A percentile compares a stretch with the other conserved stretches of the same genome.
These are phyloP conservation scores for Xiphophorus birchmanni DNA, from an alignment of 2,797 vertebrate genomes.

Conservation along the genomic window DNA sequence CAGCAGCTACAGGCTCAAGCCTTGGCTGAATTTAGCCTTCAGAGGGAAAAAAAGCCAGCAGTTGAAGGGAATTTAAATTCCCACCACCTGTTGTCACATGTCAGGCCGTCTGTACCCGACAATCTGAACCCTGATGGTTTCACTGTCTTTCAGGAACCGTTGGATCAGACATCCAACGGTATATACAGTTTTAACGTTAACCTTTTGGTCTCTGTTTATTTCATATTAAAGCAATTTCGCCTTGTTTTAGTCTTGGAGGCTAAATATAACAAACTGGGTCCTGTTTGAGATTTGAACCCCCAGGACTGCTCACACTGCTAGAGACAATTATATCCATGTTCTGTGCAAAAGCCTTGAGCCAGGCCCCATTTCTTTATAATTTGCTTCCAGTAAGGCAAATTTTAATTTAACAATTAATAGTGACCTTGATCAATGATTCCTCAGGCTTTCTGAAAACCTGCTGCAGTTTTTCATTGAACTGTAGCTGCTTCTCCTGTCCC, in stretches of 20 bases:
- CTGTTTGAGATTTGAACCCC: not conserved
- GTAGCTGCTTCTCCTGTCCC: not conserved
- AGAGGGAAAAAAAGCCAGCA: slow-evolving; percentile 53
- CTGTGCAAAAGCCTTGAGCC: not conserved
- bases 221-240: not conserved
- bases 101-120: slow-evolving; percentile 54
- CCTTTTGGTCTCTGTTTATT: not conserved
- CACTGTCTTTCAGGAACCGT: slow-evolving; percentile 65
- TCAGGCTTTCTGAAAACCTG: not conserved
- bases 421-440: not conserved
- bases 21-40: slow-evolving; percentile 72
- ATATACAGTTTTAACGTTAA: not conserved
- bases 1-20: slow-evolving; percentile 42
- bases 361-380: not conserved
- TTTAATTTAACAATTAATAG: not conserved
- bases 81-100: slow-evolving; percentile 77
- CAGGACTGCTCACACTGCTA: not conserved
- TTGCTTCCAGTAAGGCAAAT: not conserved
- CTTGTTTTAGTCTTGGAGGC: not conserved
- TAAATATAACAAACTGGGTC: not conserved
- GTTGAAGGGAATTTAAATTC: slow-evolving; percentile 70
- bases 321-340: not conserved
- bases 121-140: slow-evolving; percentile 54
- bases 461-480: not conserved
- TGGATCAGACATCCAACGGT: slow-evolving; percentile 10